Percentiles rank a stretch among this genome's conserved stretches.
Evolutionary conservation across 2,888 invertebrate genomes (phyloP).

Genomic region (Scelioninae gen. 1): DNA sequence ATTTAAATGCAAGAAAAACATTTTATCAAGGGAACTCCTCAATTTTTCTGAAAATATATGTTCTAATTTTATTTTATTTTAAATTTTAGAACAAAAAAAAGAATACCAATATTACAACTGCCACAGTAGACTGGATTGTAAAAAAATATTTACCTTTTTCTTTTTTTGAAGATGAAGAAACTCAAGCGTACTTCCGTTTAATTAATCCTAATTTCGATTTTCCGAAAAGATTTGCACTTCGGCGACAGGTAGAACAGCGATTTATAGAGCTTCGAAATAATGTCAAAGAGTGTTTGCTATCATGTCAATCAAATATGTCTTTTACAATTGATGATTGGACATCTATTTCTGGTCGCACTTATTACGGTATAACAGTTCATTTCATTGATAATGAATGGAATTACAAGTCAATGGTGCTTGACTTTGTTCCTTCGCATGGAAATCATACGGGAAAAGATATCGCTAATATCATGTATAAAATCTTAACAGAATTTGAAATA

Average conservation of each 20-base stretch:
- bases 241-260: neutral
- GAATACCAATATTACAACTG: neutral
- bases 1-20: too few species aligned
- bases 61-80: too few species aligned
- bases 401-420: neutral
- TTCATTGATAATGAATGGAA: constrained; percentile 19
- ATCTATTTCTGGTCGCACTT: neutral
- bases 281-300: neutral
- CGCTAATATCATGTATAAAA: neutral
- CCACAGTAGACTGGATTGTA: too few species aligned
- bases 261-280: neutral
- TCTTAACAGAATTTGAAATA: constrained; percentile 9
- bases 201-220: neutral
- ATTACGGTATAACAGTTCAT: constrained; percentile 20
- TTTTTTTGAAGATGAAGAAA: neutral
- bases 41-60: too few species aligned
- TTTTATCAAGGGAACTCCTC: too few species aligned
- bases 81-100: too few species aligned
- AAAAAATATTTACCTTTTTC: neutral
- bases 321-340: constrained; percentile 13
- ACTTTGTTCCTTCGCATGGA: constrained; percentile 3
- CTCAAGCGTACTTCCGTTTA: too few species aligned
- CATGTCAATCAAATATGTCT: constrained; percentile 12
- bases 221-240: neutral
- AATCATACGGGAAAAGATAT: constrained; percentile 14